Conservation (phyloP, 2,797 vertebrate species). For the Pampus argenteus region DNA sequence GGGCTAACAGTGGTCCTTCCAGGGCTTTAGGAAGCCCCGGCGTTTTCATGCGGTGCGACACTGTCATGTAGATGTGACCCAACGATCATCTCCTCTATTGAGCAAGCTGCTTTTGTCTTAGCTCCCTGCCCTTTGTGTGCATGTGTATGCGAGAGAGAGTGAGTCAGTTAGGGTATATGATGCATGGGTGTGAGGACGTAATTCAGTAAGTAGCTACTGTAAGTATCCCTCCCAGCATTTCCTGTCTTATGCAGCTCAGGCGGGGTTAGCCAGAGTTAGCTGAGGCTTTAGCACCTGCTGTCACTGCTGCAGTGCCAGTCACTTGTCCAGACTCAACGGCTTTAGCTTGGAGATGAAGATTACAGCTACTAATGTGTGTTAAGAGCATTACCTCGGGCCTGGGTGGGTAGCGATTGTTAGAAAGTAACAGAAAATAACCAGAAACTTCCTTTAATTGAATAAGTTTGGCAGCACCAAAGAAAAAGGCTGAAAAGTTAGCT, state of each 20-base stretch:
- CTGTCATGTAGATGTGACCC: constrained; percentile 72
- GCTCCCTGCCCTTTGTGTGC: constrained; percentile 27
- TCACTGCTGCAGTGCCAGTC: constrained; percentile 76
- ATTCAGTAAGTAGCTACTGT: constrained; percentile 65
- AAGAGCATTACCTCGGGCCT: constrained; percentile 75
- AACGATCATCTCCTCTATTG: constrained; percentile 65
- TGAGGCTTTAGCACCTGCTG: constrained; percentile 81
- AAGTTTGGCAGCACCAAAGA: constrained; percentile 5
- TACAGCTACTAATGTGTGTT: constrained; percentile 74
- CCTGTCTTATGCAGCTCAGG: constrained; percentile 82
- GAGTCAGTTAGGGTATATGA: constrained; percentile 25
- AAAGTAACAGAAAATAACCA: constrained; percentile 66
- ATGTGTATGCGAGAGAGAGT: constrained; percentile 15
- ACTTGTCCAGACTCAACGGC: constrained; percentile 78
- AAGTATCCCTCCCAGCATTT: constrained; percentile 80
- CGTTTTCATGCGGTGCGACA: constrained; percentile 58
- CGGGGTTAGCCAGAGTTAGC: constrained; percentile 79
- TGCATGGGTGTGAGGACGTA: constrained; percentile 38
- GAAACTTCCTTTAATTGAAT: constrained; percentile 44
- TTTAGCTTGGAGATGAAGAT: constrained; percentile 73
- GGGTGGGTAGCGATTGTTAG: constrained; percentile 67
- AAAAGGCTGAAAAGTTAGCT: background rate
- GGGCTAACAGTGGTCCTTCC: constrained; percentile 39
- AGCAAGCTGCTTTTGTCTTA: constrained; percentile 61
- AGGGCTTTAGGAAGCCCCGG: constrained; percentile 51